These are phyloP conservation scores for Ataeniobius toweri DNA, from an alignment of 2,797 vertebrate genomes.

Conservation along the genomic window DNA sequence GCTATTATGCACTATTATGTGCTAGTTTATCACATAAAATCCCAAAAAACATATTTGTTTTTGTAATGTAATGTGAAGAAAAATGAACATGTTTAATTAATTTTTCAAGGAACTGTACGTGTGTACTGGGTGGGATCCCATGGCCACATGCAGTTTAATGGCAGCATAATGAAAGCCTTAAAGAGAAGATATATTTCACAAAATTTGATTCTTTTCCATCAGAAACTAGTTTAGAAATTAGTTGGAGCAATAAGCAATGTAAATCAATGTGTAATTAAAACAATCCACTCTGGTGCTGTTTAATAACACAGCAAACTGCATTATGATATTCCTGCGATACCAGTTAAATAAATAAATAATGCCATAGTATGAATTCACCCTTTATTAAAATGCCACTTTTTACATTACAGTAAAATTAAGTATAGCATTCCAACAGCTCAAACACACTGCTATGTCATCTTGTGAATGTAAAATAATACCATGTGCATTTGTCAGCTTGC, in stretches of 20 bases:
- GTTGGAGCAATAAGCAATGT: background rate
- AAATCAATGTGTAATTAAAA: background rate
- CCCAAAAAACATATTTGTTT: background rate
- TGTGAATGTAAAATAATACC: too few relatives aligned
- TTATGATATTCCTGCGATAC: background rate
- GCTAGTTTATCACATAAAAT: background rate
- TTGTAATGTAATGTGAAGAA: too few relatives aligned
- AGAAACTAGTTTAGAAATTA: background rate
- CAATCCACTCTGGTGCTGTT: background rate
- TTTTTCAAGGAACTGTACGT: background rate
- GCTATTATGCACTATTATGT: background rate
- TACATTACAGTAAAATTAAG: background rate
- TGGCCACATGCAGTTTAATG: too few relatives aligned
- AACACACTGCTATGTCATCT: background rate
- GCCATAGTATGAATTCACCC: background rate
- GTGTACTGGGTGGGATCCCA: background rate
- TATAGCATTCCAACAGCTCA: background rate
- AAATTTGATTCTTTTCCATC: background rate
- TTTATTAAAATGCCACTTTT: background rate
- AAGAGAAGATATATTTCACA: background rate
- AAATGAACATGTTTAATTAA: background rate
- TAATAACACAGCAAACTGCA: background rate
- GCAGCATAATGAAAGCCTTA: too few relatives aligned
- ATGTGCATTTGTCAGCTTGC: conserved; percentile 44
- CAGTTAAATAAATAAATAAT: background rate